phyloP scores from a whole-genome alignment of 2,113 vertebrate genomes.

The Bufo bufo region DNA sequence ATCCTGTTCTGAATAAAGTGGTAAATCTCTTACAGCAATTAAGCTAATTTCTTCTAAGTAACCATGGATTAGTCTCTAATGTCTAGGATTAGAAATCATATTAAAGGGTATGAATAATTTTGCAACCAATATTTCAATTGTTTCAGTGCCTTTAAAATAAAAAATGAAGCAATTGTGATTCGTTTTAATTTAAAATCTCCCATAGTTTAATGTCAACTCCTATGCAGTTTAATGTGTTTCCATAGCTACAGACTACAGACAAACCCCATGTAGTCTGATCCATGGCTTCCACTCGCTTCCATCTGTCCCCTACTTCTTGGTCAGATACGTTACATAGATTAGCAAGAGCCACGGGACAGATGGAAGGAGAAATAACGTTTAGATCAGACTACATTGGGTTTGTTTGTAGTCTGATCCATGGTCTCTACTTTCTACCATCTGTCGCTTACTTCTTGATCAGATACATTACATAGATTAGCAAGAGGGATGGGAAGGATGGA shows the following conservation, averaged over 20 bases:
- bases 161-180: background rate
- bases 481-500: too few relatives aligned
- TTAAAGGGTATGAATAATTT: background rate
- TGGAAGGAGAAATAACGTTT: background rate
- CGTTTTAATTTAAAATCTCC: background rate
- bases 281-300: background rate
- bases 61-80: conserved; percentile 28
- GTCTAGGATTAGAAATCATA: background rate
- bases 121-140: background rate
- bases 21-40: conserved; percentile 22
- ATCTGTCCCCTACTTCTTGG: background rate
- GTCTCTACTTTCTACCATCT: too few relatives aligned
- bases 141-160: background rate
- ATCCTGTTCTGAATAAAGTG: background rate
- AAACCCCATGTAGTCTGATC: background rate
- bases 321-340: background rate
- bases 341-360: background rate
- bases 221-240: background rate
- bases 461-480: too few relatives aligned
- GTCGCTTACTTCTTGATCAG: too few relatives aligned
- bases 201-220: background rate
- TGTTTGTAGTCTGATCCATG: too few relatives aligned
- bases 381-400: too few relatives aligned
- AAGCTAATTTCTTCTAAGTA: conserved; percentile 32
- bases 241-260: background rate